These are phyloP conservation scores for Harpegnathos saltator DNA, from an alignment of 1,140 invertebrate species.

Conservation along the genomic window DNA sequence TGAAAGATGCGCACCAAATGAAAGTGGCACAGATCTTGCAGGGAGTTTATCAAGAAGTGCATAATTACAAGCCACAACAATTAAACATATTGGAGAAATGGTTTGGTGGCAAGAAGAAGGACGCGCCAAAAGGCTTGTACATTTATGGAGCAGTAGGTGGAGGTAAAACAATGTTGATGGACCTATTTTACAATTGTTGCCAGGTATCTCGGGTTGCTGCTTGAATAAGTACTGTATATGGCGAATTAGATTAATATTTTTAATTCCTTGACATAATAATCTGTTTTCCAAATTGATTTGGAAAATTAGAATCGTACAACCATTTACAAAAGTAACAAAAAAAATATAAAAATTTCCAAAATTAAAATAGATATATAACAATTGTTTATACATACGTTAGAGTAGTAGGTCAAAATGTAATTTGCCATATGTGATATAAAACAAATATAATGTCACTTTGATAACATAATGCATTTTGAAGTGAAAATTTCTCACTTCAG, in stretches of 20 bases:
- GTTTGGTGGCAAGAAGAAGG: slow-evolving; percentile 80
- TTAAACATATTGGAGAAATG: slow-evolving; percentile 83
- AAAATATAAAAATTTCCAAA: slow-evolving; percentile 32
- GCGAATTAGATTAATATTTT: slow-evolving; percentile 52
- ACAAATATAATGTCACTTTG: slow-evolving; percentile 52
- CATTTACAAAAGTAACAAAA: neutral
- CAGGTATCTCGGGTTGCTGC: slow-evolving; percentile 84
- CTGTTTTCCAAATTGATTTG: slow-evolving; percentile 37
- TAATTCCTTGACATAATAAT: slow-evolving; percentile 56
- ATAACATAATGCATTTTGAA: neutral
- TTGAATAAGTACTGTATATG: slow-evolving; percentile 69
- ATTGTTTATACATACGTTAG: neutral
- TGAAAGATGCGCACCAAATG: slow-evolving; percentile 90
- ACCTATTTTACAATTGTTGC: slow-evolving; percentile 96
- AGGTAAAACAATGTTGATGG: slow-evolving; percentile 99
- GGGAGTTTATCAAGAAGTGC: slow-evolving; percentile 89
- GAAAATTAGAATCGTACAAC: slow-evolving; percentile 4
- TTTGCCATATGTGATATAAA: slow-evolving; percentile 73
- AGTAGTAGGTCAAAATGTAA: slow-evolving; percentile 34
- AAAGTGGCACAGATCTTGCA: slow-evolving; percentile 90
- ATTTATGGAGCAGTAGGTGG: slow-evolving; percentile 95
- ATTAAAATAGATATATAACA: slow-evolving; percentile 9
- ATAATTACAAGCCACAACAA: slow-evolving; percentile 87
- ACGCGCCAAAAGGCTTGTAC: slow-evolving; percentile 92
- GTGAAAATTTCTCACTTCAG: slow-evolving; percentile 75